A percentile compares a stretch with the other conserved stretches of the same genome.
Evolutionary conservation across 2,888 invertebrate genomes (phyloP).

Genomic region (Andrena bucephala): DNA sequence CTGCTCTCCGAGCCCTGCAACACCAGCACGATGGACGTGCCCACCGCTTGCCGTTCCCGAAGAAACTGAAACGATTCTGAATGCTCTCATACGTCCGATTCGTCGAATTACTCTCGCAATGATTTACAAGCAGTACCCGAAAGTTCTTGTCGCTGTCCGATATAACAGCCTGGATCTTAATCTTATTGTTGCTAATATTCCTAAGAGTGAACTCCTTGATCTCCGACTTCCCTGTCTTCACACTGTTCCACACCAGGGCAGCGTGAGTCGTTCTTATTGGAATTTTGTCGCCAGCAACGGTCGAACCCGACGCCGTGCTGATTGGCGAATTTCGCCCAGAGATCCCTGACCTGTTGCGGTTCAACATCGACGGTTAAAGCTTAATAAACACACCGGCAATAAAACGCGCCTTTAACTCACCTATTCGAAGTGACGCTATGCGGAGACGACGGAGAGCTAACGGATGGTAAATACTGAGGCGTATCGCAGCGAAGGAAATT

Average conservation of each 20-base stretch:
- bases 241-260: slow-evolving; percentile 88
- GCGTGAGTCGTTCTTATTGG: slow-evolving; percentile 87
- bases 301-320: slow-evolving; percentile 78
- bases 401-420: slow-evolving; percentile 62
- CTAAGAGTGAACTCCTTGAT: slow-evolving; percentile 87
- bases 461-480: slow-evolving; percentile 72
- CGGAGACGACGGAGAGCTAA: slow-evolving; percentile 80
- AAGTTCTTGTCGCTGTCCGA: slow-evolving; percentile 80
- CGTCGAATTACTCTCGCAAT: not conserved
- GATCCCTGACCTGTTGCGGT: slow-evolving; percentile 71
- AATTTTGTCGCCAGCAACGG: slow-evolving; percentile 77
- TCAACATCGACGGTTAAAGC: not conserved
- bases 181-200: slow-evolving; percentile 86
- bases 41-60: slow-evolving; percentile 76
- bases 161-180: slow-evolving; percentile 86
- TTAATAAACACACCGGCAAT: not conserved
- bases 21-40: slow-evolving; percentile 81
- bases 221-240: slow-evolving; percentile 86
- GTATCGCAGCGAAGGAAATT: slow-evolving; percentile 78
- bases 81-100: not conserved
- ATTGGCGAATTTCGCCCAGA: slow-evolving; percentile 82
- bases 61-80: slow-evolving; percentile 74
- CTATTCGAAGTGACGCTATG: slow-evolving; percentile 77
- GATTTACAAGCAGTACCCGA: slow-evolving; percentile 79
- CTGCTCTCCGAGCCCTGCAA: slow-evolving; percentile 87